These are phyloP conservation scores for Drosophila bocki DNA, from an alignment of 1,140 invertebrate species.

Conservation along the genomic window DNA sequence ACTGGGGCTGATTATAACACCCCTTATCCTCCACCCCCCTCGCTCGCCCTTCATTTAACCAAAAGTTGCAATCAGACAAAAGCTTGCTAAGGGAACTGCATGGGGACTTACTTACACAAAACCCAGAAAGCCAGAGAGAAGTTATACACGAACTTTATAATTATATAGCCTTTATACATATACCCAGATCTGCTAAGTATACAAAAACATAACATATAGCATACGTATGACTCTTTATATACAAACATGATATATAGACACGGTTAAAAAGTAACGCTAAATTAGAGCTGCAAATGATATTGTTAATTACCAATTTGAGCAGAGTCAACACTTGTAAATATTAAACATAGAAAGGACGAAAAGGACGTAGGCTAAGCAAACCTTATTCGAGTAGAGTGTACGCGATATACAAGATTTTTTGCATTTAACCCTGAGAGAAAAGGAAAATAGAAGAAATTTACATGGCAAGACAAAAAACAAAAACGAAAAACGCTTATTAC, in stretches of 20 bases:
- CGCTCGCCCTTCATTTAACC: conserved; percentile 3
- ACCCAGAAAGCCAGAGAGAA: conserved; percentile 33
- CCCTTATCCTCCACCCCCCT: background rate
- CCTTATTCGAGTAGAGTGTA: conserved; percentile 57
- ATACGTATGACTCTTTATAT: conserved; percentile 56
- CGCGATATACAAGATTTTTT: conserved; percentile 69
- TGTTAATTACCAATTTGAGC: conserved; percentile 46
- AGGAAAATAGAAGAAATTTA: conserved; percentile 76
- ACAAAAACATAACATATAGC: conserved; percentile 38
- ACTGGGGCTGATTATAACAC: background rate
- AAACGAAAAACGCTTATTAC: conserved; percentile 80
- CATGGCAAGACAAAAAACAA: conserved; percentile 55
- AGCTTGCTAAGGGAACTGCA: conserved; percentile 15
- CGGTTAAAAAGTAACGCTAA: conserved; percentile 32
- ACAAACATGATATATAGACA: conserved; percentile 35
- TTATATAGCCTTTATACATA: conserved; percentile 62
- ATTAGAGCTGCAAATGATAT: conserved; percentile 41
- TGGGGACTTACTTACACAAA: conserved; percentile 36
- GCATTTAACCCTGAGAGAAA: conserved; percentile 67
- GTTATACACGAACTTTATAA: conserved; percentile 75
- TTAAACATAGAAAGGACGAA: conserved; percentile 14
- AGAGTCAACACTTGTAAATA: conserved; percentile 61
- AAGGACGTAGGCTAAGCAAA: conserved; percentile 40
- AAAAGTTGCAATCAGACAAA: conserved; percentile 36
- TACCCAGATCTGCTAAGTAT: conserved; percentile 42